Evolutionary conservation across 2,113 vertebrate species (phyloP), one percentile per base, ranked within the genome.

Genomic region (Pterophyllum scalare): DNA sequence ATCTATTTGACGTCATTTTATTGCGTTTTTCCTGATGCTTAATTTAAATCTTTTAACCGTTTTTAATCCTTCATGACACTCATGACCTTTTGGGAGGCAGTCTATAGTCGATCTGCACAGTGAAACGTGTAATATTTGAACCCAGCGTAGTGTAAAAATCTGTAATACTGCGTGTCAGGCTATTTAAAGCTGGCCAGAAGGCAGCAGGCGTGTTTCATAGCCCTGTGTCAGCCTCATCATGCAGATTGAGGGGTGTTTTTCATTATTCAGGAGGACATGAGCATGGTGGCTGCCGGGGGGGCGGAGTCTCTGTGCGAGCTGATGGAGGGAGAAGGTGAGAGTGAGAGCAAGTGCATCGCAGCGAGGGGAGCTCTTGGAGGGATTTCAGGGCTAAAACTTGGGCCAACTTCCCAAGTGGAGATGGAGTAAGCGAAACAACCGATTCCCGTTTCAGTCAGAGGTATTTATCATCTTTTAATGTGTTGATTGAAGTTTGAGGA

Each of bases 241-340:
- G 84, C 86, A 77, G 72, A 56, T 14, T 56, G 92, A 74, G 89
- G 95, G 79, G 74, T 56, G 85, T 26, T 77, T 82, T 93, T 79
- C 81, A 91, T 93, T 89, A 93, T 93, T 93, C 78, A 93, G 84
- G 80, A 89, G 85, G 65, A 81, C 79, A 57, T 43, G 88, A 76
- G 79, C 58, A 38, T 64, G 81, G 38, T 11, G 75, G 82, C 74
- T 67, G 76, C 61, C 52, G 33, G 35, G 82, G 76, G 65, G 82
- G 93, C 28, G 93, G 92, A 87, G 91, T 58, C 84, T 88, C 46
- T 52, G 10, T 40, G 75, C 56, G 14, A 56, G 81, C 85, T 75
- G 93, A 90, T 78, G 89, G 79, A 89, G 83, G 75, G 19, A 81
- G 35, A 56, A 22, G 62, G 72, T 64, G 19, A 14, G 26, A 7